A percentile compares a stretch with the other conserved stretches of the same genome.
These are phyloP conservation scores for Thyatira batis DNA, from an alignment of 2,888 invertebrate genomes.

Conservation along the genomic window DNA sequence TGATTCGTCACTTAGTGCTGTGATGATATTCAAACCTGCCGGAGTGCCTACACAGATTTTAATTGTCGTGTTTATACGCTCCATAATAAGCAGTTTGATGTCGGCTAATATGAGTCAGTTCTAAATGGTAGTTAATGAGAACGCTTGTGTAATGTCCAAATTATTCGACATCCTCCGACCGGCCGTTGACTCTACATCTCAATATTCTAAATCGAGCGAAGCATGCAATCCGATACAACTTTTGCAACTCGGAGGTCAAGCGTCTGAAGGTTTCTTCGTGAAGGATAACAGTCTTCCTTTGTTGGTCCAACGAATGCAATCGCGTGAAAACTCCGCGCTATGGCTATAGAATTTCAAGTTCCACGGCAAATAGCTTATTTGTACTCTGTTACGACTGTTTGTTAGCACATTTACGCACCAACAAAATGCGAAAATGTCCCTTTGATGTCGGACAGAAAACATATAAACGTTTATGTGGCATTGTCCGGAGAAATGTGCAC, in stretches of 20 bases:
- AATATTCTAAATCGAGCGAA: conserved; percentile 46
- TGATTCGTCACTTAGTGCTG: not conserved
- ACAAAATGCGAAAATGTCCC: conserved; percentile 59
- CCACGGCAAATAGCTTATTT: conserved; percentile 47
- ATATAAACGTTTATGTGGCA: conserved; percentile 70
- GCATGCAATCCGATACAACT: conserved; percentile 24
- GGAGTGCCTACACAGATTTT: conserved; percentile 18
- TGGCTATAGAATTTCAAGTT: conserved; percentile 24
- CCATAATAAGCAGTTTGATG: conserved; percentile 43
- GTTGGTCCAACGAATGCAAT: conserved; percentile 25
- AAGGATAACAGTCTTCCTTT: conserved; percentile 27
- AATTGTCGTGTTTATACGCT: conserved; percentile 37
- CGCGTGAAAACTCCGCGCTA: conserved; percentile 43
- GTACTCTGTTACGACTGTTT: conserved; percentile 63
- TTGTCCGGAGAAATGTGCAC: conserved; percentile 59
- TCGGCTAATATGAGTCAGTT: conserved; percentile 51
- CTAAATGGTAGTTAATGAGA: conserved; percentile 60
- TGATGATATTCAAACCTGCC: not conserved
- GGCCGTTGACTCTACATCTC: conserved; percentile 54
- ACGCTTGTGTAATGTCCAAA: conserved; percentile 60
- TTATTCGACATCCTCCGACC: conserved; percentile 46
- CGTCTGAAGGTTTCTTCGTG: conserved; percentile 20
- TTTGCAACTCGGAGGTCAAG: conserved; percentile 23
- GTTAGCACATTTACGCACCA: conserved; percentile 53
- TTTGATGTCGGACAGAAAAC: conserved; percentile 52